Base-by-base conservation (phyloP, 2,888 invertebrate species). In the Thumatha senex region DNA sequence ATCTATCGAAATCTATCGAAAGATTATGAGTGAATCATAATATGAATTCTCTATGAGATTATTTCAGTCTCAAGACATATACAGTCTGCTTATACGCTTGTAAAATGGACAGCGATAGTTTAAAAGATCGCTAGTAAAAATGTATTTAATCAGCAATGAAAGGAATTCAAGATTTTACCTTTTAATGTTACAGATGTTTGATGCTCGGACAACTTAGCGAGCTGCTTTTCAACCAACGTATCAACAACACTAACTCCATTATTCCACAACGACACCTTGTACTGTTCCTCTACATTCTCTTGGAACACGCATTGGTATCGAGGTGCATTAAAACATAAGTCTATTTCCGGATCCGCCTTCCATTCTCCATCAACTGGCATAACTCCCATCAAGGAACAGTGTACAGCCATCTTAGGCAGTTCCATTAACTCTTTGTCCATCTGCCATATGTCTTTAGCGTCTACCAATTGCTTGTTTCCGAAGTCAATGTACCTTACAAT, bases 401-500 rank as follows among this genome's bases (percentile, higher is more conserved):
- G 92, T 0, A 96, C 84, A 0, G 96, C 95, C 92, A 96, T 95
- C 46, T 93, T 93, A 0, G 96, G 95, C 14, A 95, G 76, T 3
- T 89, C 88, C 78, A 94, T 91, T 55, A 95, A 93, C 54, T 93
- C 92, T 41, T 89, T 92, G 63, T 96, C 95, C 52, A 96, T 86
- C 45, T 93, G 93, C 93, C 95, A 96, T 18, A 96, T 93, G 64
- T 95, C 94, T 54, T 86, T 91, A 0, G 89, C 86, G 40, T 93
- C 92, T 0, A 96, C 94, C 0, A 93, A 84, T 36, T 94, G 93
- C 49, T 92, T 92, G 70, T 96, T 96, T 2, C 96, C 96, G 66
- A 95, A 96, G 80, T 96, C 96, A 0, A 96, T 92, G 71, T 95
- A 96, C 24, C 93, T 92, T 0, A 96, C 95, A 50, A 94, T 92